Evolutionary conservation across 2,113 vertebrate genomes (phyloP).

Genomic region (Panurus biarmicus): DNA sequence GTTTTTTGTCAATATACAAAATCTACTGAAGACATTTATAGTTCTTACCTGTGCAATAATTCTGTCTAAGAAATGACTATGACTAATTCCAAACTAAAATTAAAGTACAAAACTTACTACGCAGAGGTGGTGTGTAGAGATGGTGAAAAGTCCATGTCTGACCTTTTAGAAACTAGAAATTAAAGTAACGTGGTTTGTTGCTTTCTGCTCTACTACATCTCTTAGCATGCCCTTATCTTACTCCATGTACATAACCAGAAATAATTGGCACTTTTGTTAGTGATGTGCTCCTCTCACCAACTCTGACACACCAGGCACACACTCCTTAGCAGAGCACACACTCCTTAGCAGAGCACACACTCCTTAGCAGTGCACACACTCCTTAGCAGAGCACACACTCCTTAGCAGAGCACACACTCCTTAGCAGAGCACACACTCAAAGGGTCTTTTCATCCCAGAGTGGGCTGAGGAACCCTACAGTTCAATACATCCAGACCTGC

Average conservation of each 20-base stretch:
- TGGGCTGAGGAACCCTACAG: not conserved
- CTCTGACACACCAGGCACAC: not conserved
- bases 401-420: not conserved
- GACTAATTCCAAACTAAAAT: not conserved
- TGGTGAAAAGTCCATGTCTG: accelerated
- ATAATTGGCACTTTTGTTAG: not conserved
- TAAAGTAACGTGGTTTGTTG: not conserved
- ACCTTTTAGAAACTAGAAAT: not conserved
- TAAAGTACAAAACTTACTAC: not conserved
- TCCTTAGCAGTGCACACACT: no score
- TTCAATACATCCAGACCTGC: accelerated
- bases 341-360: no score
- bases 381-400: no score
- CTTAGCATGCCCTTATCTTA: not conserved
- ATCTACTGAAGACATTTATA: not conserved
- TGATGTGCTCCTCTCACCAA: not conserved
- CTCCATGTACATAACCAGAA: not conserved
- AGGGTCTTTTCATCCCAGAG: not conserved
- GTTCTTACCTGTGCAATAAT: not conserved
- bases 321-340: no score
- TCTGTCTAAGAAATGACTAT: not conserved
- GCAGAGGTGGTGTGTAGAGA: not conserved
- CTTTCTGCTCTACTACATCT: not conserved
- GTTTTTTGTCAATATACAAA: not conserved
- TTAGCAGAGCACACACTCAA: no score